A percentile compares a stretch with the other conserved stretches of the same genome.
Conservation (phyloP, 2,113 vertebrate species). For the Melanerpes aurifrons region DNA sequence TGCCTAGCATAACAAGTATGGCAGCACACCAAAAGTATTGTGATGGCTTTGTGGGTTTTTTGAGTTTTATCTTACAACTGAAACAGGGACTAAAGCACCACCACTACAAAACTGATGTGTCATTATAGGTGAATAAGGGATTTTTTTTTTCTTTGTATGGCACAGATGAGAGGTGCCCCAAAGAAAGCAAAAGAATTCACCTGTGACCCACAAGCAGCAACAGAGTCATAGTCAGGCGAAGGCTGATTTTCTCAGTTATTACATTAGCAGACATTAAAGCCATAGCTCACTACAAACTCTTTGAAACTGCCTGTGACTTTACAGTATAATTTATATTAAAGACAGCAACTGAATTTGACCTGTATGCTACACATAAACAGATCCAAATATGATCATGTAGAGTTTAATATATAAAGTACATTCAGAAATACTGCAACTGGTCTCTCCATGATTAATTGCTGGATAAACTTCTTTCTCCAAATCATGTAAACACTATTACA, state of each 20-base stretch:
- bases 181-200: background rate
- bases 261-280: background rate
- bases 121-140: background rate
- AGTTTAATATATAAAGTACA: background rate
- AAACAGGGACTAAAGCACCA: background rate
- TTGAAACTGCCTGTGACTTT: background rate
- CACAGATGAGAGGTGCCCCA: background rate
- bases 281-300: background rate
- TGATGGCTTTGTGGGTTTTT: background rate
- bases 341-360: background rate
- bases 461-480: background rate
- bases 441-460: background rate
- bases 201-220: background rate
- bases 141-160: background rate
- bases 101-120: background rate
- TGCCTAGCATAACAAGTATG: background rate
- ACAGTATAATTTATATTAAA: background rate
- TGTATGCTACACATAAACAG: background rate
- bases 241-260: background rate
- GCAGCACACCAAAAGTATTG: background rate
- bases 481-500: background rate
- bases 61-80: background rate
- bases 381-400: background rate
- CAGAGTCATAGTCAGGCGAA: fast-evolving
- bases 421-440: background rate